A percentile compares a stretch with the other conserved stretches of the same genome.
These are phyloP conservation scores for Ditula angustiorana DNA, from an alignment of 2,888 invertebrate species.

Conservation along the genomic window DNA sequence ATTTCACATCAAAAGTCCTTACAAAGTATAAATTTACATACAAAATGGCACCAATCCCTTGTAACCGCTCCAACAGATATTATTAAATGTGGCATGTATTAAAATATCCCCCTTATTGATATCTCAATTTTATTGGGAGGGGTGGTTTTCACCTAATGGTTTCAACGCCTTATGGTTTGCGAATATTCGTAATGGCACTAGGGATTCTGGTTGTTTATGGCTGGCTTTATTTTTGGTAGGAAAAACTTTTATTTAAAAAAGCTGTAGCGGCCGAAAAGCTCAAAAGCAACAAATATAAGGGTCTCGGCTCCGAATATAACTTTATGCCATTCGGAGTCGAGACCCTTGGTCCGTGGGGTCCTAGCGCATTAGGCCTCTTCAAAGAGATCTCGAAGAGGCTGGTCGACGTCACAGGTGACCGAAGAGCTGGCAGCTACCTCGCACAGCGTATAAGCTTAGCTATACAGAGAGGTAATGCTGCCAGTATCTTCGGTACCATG, in stretches of 20 bases:
- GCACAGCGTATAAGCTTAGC: too few species aligned
- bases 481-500: too few species aligned
- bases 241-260: background rate
- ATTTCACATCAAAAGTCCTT: slow-evolving; percentile 12
- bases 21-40: slow-evolving; percentile 25
- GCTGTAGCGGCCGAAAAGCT: too few species aligned
- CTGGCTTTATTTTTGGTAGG: background rate
- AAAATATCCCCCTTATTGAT: slow-evolving; percentile 65
- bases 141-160: slow-evolving; percentile 51
- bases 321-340: too few species aligned
- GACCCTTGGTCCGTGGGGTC: too few species aligned
- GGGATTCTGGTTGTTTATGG: slow-evolving; percentile 14
- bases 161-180: slow-evolving; percentile 61
- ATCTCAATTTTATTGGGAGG: slow-evolving; percentile 64
- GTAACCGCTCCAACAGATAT: slow-evolving; percentile 60
- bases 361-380: too few species aligned
- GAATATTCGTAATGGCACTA: slow-evolving; percentile 51
- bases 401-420: too few species aligned
- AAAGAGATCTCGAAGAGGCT: too few species aligned
- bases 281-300: too few species aligned
- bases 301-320: too few species aligned
- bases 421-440: too few species aligned
- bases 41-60: slow-evolving; percentile 47
- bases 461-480: too few species aligned
- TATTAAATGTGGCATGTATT: slow-evolving; percentile 81